These are phyloP conservation scores for Dynastes maya DNA, from an alignment of 2,888 invertebrate species.

Conservation along the genomic window DNA sequence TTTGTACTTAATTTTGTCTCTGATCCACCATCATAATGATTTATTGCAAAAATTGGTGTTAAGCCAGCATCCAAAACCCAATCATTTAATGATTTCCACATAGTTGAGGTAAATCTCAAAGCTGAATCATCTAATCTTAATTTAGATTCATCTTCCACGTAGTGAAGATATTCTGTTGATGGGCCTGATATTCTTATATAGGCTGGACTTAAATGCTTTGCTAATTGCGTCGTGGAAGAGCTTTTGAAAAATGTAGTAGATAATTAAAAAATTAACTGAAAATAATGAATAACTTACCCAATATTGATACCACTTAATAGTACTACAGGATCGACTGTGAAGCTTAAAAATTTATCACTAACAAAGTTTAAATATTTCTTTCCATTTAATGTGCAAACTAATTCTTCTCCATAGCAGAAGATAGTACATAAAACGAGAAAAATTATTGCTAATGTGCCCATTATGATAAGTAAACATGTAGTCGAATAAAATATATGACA, in stretches of 20 bases:
- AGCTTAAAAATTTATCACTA: constrained; percentile 81
- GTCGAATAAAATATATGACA: neutral
- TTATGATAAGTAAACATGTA: neutral
- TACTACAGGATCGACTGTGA: constrained; percentile 81
- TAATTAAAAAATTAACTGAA: constrained; percentile 6
- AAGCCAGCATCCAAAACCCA: constrained; percentile 76
- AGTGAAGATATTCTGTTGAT: constrained; percentile 72
- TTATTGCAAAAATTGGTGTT: constrained; percentile 80
- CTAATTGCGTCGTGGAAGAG: constrained; percentile 77
- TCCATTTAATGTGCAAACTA: constrained; percentile 72
- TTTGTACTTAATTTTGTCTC: constrained; percentile 79
- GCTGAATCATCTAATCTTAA: constrained; percentile 53
- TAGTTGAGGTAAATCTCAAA: constrained; percentile 64
- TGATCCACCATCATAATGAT: constrained; percentile 72
- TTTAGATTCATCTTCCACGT: constrained; percentile 61
- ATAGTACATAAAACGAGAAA: neutral
- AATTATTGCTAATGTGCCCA: neutral
- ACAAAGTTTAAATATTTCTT: constrained; percentile 78
- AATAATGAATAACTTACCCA: constrained; percentile 64
- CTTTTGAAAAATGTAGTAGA: constrained; percentile 60
- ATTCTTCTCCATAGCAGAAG: constrained; percentile 55
- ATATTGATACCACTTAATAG: constrained; percentile 72
- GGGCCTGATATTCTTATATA: constrained; percentile 84
- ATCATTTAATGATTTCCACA: constrained; percentile 68
- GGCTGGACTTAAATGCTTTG: constrained; percentile 79